Evolutionary conservation across 2,888 invertebrate genomes (phyloP), one percentile per base, ranked within the genome.

Genomic region (Acheta domesticus): DNA sequence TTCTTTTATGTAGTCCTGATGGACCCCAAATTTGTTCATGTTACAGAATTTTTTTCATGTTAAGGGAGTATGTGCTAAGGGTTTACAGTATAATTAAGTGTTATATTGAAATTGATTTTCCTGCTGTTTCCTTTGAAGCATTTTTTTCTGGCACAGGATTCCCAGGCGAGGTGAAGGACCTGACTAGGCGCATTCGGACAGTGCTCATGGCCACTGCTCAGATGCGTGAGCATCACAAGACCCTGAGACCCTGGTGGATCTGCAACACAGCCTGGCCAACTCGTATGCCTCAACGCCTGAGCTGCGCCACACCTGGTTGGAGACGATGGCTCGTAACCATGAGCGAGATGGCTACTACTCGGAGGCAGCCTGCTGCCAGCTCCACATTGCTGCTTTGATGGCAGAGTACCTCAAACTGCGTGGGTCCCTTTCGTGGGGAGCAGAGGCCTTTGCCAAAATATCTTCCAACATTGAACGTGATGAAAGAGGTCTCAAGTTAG

Each of bases 131-230:
- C 80, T n/a, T n/a, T 79, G 83, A 83, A 79, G 21, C 23, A 75
- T 20, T 75, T 75, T 75, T 3, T 23, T 2, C 23, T 23, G 23
- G 23, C 14, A 1, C 84, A 93, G 93, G 93, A 75, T 93, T 97
- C 85, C 95, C 96, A 0, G 89, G 91, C 48, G 97, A 97, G 88
- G 97, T 97, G 2, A 96, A 97, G 85, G 98, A 98, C 86, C 88
- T 98, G 80, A 97, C 97, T 82, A 94, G 96, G 81, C 92, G 98
- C 75, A 96, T 98, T 48, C 91, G 97, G 81, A 98, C 98, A 0
- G 98, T 99, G 0, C 90, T 98, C 49, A 96, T 97, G 89, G 98
- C 98, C 1, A 96, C 98, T 0, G 94, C 96, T 0, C 95, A 97
- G 83, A 94, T 98, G 91, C 93, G 95, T 83, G 91, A 97, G 85